These are phyloP conservation scores for Cephalopholis sonnerati DNA, from an alignment of 2,113 vertebrate species.

Conservation along the genomic window DNA sequence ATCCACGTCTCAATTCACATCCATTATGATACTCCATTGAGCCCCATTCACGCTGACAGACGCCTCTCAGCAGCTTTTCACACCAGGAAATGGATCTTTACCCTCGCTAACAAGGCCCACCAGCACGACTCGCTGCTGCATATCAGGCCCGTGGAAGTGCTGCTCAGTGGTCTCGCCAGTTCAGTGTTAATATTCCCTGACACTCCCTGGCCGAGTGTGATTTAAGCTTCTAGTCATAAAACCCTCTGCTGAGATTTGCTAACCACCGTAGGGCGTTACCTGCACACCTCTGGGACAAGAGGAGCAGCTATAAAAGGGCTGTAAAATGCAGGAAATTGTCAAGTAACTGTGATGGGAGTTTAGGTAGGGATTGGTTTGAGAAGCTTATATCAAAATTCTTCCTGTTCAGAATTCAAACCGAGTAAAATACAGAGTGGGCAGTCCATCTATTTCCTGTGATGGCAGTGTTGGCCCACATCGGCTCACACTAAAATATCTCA, in stretches of 20 bases:
- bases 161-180: slow-evolving; percentile 37
- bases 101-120: slow-evolving; percentile 58
- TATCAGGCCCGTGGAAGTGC: slow-evolving; percentile 36
- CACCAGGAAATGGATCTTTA: slow-evolving; percentile 63
- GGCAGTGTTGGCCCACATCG: background rate
- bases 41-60: slow-evolving; percentile 60
- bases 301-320: slow-evolving; percentile 60
- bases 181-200: slow-evolving; percentile 69
- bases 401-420: background rate
- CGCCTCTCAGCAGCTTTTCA: slow-evolving; percentile 68
- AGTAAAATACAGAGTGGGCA: background rate
- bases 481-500: background rate
- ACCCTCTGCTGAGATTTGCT: slow-evolving; percentile 58
- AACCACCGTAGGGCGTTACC: slow-evolving; percentile 67
- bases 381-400: slow-evolving; percentile 7
- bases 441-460: background rate
- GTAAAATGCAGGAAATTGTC: slow-evolving; percentile 75
- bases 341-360: slow-evolving; percentile 45
- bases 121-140: slow-evolving; percentile 36
- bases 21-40: slow-evolving; percentile 58
- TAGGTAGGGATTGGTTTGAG: slow-evolving; percentile 11
- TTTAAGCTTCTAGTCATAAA: slow-evolving; percentile 68
- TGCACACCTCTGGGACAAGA: slow-evolving; percentile 74
- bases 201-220: slow-evolving; percentile 56
- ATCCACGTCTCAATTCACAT: slow-evolving; percentile 63